Percentiles rank a stretch among this genome's conserved stretches.
Evolutionary conservation across 2,113 vertebrate genomes (phyloP).

Genomic region (Heterotilapia buettikoferi): DNA sequence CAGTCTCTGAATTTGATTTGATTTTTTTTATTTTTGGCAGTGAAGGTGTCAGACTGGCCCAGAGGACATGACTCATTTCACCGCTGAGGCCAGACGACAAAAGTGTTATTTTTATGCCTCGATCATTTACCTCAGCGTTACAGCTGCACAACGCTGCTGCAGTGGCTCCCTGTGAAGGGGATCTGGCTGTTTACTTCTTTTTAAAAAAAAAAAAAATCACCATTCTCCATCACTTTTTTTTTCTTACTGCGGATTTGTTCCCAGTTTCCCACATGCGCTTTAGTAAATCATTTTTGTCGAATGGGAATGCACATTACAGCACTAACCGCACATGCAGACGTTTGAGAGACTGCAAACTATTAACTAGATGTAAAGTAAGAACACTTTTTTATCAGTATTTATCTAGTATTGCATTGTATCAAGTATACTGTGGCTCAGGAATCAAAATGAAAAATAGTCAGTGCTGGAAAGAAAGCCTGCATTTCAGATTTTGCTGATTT

Average conservation of each 20-base stretch:
- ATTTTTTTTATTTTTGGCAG: not conserved
- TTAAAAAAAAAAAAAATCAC: not conserved
- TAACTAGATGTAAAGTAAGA: not conserved
- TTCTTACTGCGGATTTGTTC: not conserved
- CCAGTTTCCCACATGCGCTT: conserved; percentile 6
- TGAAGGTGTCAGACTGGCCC: not conserved
- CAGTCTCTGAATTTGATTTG: not conserved
- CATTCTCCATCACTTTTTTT: conserved; percentile 5
- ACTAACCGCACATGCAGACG: too few relatives aligned
- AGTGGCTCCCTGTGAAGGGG: not conserved
- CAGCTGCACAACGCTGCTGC: not conserved
- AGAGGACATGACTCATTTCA: not conserved
- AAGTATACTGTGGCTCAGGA: not conserved
- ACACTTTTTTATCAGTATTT: not conserved
- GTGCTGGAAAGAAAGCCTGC: not conserved
- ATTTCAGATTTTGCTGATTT: not conserved
- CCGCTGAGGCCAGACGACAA: not conserved
- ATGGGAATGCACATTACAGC: not conserved
- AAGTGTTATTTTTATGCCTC: not conserved
- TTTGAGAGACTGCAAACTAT: not conserved
- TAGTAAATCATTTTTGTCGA: not conserved
- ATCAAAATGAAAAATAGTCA: not conserved
- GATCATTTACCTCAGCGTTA: not conserved
- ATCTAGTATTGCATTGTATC: not conserved
- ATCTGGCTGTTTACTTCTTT: not conserved